Conservation (phyloP, 2,888 invertebrate species). For the Conchocele bisecta region DNA sequence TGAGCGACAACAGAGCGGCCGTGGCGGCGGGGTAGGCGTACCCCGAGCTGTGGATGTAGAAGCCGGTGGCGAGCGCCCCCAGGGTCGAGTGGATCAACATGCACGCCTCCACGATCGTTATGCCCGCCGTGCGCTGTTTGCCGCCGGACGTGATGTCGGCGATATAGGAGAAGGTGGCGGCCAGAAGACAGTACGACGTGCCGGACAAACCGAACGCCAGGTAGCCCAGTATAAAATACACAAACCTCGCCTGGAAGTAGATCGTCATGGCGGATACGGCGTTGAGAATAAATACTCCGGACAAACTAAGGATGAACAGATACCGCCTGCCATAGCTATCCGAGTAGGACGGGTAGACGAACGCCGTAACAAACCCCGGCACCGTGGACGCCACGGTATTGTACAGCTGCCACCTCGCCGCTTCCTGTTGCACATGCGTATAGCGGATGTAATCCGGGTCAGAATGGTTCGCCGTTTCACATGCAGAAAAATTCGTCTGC, state of each 20-base stretch:
- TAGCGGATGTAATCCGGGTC: slow-evolving; percentile 9
- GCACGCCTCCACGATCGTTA: slow-evolving; percentile 5
- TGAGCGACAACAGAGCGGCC: slow-evolving; percentile 7
- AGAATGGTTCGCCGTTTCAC: background rate
- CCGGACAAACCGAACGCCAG: slow-evolving; percentile 33
- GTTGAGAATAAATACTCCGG: slow-evolving; percentile 16
- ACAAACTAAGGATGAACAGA: slow-evolving; percentile 33
- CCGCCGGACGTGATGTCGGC: slow-evolving; percentile 30
- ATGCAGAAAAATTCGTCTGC: background rate
- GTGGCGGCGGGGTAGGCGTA: slow-evolving; percentile 27
- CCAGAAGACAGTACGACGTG: slow-evolving; percentile 23
- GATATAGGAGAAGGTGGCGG: slow-evolving; percentile 23
- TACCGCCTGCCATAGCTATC: slow-evolving; percentile 44
- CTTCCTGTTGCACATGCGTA: slow-evolving; percentile 13
- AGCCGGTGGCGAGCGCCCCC: slow-evolving; percentile 15
- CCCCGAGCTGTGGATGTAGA: slow-evolving; percentile 17
- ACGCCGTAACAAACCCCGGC: slow-evolving; percentile 24
- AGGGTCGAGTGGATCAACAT: slow-evolving; percentile 13
- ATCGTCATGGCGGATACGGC: slow-evolving; percentile 11
- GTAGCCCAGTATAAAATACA: slow-evolving; percentile 12
- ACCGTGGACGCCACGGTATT: slow-evolving; percentile 4
- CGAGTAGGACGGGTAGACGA: slow-evolving; percentile 32
- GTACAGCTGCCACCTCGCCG: slow-evolving; percentile 6
- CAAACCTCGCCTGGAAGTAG: slow-evolving; percentile 16
- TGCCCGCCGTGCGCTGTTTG: slow-evolving; percentile 21